A percentile compares a stretch with the other conserved stretches of the same genome.
Evolutionary conservation across 2,113 vertebrate species (phyloP).

Genomic region (Ibidorhyncha struthersii): DNA sequence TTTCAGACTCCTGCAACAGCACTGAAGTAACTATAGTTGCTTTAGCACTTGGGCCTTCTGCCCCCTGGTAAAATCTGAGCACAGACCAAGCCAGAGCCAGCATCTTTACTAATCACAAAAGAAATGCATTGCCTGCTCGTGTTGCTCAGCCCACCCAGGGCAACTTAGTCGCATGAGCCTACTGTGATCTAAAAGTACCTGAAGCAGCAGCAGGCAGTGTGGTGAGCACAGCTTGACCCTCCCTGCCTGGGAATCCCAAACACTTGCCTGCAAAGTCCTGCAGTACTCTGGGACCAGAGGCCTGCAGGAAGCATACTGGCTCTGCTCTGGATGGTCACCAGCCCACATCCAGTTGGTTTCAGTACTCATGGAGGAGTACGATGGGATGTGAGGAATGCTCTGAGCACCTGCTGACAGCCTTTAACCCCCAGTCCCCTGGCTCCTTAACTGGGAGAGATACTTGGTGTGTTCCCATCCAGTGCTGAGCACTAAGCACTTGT

Average conservation of each 20-base stretch:
- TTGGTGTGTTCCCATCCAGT: neutral
- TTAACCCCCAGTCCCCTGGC: neutral
- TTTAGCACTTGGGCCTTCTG: neutral
- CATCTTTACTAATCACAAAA: neutral
- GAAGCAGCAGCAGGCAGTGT: neutral
- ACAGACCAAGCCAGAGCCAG: neutral
- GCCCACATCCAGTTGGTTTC: neutral
- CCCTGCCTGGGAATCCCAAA: neutral
- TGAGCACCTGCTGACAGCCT: neutral
- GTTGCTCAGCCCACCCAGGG: neutral
- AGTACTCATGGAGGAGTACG: neutral
- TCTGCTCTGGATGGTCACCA: neutral
- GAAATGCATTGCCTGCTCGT: neutral
- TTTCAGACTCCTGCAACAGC: neutral
- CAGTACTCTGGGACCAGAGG: neutral
- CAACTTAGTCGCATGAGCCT: neutral
- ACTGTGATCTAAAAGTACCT: neutral
- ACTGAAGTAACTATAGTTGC: neutral
- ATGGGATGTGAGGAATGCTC: neutral
- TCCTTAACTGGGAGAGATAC: neutral
- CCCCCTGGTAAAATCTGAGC: neutral
- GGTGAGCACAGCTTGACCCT: neutral
- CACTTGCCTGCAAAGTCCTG: neutral
- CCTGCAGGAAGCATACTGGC: neutral
- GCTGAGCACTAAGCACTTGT: neutral